phyloP scores from a whole-genome alignment of 1,140 invertebrate species.

The Lepeophtheirus salmonis region DNA sequence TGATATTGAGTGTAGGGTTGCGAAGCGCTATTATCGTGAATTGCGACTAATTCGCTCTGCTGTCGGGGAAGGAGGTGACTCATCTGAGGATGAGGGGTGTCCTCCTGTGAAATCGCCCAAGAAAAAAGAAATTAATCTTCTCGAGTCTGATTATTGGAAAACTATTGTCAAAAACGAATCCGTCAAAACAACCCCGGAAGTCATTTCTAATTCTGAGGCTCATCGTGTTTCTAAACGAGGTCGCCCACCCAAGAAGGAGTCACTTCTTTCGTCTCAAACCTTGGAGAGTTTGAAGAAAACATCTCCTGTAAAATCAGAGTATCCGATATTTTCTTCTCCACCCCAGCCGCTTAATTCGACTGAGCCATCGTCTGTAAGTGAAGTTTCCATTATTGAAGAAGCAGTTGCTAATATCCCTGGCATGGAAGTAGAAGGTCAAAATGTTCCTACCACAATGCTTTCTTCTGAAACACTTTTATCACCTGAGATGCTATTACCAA shows the following conservation, averaged over 20 bases:
- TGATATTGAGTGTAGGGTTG: not conserved
- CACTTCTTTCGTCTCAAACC: no score
- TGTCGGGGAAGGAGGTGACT: not conserved
- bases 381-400: no score
- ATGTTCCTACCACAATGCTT: not conserved
- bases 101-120: not conserved
- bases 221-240: not conserved
- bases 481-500: not conserved
- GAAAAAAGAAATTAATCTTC: not conserved
- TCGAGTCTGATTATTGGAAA: conserved; percentile 6
- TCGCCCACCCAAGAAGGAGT: not conserved
- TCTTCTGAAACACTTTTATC: not conserved
- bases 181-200: not conserved
- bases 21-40: not conserved
- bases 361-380: no score
- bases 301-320: no score
- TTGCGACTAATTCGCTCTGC: not conserved
- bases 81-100: not conserved
- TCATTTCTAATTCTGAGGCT: not conserved
- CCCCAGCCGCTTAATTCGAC: no score
- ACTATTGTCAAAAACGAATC: not conserved
- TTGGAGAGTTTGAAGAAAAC: no score
- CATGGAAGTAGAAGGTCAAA: not conserved
- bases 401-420: no score
- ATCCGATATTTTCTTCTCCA: no score